Evolutionary conservation across 1,140 invertebrate genomes (phyloP).

Genomic region (Theocolax elegans): DNA sequence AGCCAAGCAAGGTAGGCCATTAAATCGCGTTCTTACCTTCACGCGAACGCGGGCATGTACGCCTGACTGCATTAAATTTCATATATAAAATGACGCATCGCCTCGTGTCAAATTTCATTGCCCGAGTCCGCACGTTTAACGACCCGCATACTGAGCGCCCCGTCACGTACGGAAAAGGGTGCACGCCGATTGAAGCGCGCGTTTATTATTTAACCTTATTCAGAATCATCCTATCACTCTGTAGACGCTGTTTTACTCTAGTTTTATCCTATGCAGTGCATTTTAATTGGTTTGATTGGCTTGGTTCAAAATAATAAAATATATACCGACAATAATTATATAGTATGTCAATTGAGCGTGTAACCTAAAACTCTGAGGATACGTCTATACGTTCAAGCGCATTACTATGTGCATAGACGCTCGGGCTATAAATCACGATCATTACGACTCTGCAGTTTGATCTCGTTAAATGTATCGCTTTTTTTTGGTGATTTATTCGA

Average conservation of each 20-base stretch:
- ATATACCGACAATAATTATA: too few relatives aligned
- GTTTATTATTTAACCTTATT: constrained; percentile 27
- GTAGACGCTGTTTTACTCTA: neutral
- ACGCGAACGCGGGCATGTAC: too few relatives aligned
- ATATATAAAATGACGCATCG: constrained; percentile 29
- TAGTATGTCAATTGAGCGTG: neutral
- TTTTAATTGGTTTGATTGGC: constrained; percentile 14
- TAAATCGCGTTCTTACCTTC: too few relatives aligned
- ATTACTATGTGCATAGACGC: neutral
- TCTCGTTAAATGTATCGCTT: too few relatives aligned
- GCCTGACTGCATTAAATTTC: constrained; percentile 30
- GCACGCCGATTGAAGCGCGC: neutral
- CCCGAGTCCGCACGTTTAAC: constrained; percentile 5
- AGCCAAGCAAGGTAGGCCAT: too few relatives aligned
- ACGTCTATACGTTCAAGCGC: neutral
- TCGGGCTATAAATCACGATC: too few relatives aligned
- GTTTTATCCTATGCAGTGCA: neutral
- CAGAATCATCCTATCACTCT: neutral
- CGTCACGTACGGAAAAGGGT: neutral
- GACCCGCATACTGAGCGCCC: constrained; percentile 12
- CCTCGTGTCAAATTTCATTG: constrained; percentile 35
- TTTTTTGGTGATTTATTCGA: too few relatives aligned
- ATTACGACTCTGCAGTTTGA: too few relatives aligned
- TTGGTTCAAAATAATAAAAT: neutral
- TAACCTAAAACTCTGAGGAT: neutral